phyloP scores from a whole-genome alignment of 2,888 invertebrate species.

The Calliopum simillimum region DNA sequence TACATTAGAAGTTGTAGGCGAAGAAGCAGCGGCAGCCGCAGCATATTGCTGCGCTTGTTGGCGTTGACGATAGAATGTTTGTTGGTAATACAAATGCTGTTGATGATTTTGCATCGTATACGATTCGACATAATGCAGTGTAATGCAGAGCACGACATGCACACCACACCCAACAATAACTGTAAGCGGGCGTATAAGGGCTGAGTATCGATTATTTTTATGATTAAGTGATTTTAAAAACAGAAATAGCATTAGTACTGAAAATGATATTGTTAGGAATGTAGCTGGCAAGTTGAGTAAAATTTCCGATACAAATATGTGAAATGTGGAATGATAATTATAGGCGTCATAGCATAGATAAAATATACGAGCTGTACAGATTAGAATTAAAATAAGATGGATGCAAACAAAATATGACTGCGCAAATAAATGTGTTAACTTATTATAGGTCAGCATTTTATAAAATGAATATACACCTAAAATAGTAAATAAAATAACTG shows the following conservation, averaged over 20 bases:
- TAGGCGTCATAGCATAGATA: conserved; percentile 94
- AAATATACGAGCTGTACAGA: conserved; percentile 85
- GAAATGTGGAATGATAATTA: conserved; percentile 85
- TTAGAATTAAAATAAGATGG: conserved; percentile 83
- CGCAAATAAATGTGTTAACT: conserved; percentile 86
- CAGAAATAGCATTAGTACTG: conserved; percentile 86
- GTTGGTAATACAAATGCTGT: conserved; percentile 59
- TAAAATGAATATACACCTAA: conserved; percentile 87
- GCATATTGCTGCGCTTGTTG: conserved; percentile 48
- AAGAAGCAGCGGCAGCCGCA: not conserved
- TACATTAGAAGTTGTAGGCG: not conserved
- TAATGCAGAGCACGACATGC: conserved; percentile 84
- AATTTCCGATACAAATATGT: conserved; percentile 82
- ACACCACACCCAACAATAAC: conserved; percentile 82
- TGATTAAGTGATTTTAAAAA: conserved; percentile 83
- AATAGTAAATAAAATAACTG: conserved; percentile 85
- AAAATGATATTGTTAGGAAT: conserved; percentile 89
- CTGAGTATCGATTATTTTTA: conserved; percentile 77
- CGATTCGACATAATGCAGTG: conserved; percentile 82
- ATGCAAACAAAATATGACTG: conserved; percentile 90
- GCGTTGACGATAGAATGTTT: conserved; percentile 56
- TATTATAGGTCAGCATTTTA: conserved; percentile 87
- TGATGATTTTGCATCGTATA: conserved; percentile 64
- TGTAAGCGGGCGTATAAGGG: conserved; percentile 81
- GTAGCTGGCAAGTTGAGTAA: conserved; percentile 88